phyloP scores from a whole-genome alignment of 2,797 vertebrate genomes.

The Podarcis siculus region DNA sequence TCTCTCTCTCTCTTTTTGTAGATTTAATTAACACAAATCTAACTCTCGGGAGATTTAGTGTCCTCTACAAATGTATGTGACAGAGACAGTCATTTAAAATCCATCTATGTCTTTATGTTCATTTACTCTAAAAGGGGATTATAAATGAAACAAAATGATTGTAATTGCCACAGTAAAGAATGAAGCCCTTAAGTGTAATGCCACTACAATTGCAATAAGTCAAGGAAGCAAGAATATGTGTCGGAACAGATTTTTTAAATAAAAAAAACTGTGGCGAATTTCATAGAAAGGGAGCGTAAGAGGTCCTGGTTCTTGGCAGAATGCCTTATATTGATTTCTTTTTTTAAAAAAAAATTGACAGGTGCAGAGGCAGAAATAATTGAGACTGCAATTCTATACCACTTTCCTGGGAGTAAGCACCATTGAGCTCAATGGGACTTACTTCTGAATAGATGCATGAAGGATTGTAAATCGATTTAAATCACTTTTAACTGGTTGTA shows the following conservation, averaged over 20 bases:
- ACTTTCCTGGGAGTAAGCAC: no score
- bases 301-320: not conserved
- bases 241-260: not conserved
- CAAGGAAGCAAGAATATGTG: slow-evolving; percentile 1
- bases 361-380: not conserved
- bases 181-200: slow-evolving; percentile 34
- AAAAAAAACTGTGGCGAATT: not conserved
- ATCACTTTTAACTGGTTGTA: no score
- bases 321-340: not conserved
- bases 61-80: slow-evolving; percentile 59
- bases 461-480: no score
- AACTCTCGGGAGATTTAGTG: slow-evolving; percentile 67
- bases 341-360: not conserved
- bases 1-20: not conserved
- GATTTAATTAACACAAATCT: slow-evolving; percentile 74
- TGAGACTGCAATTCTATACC: not conserved
- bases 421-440: no score
- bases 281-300: not conserved
- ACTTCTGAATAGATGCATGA: not conserved
- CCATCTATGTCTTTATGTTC: slow-evolving; percentile 67
- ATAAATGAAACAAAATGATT: slow-evolving; percentile 54
- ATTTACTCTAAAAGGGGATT: slow-evolving; percentile 64
- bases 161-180: slow-evolving; percentile 29
- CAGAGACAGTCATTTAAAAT: slow-evolving; percentile 70
- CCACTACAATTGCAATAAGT: slow-evolving; percentile 6